These are phyloP conservation scores for Proisotoma minuta DNA, from an alignment of 2,888 invertebrate genomes.

Conservation along the genomic window DNA sequence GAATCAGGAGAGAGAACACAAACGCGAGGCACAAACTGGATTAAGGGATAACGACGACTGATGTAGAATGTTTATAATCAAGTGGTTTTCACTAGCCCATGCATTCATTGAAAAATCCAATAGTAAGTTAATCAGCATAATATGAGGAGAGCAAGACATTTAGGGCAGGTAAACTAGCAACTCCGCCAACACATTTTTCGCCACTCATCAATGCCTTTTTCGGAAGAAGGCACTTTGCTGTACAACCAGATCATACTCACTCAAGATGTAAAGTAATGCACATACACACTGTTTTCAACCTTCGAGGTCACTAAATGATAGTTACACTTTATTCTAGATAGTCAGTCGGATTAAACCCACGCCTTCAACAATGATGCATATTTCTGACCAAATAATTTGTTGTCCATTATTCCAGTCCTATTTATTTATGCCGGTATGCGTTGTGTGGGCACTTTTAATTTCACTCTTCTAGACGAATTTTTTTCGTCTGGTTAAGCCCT, in stretches of 20 bases:
- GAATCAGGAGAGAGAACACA: constrained; percentile 3
- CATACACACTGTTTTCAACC: constrained; percentile 33
- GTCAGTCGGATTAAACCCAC: constrained; percentile 45
- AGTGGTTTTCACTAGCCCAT: constrained; percentile 18
- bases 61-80: constrained; percentile 6
- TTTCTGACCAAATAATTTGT: too few species aligned
- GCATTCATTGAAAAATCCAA: background rate
- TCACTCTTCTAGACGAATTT: too few species aligned
- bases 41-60: constrained; percentile 14
- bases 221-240: constrained; percentile 25
- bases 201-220: constrained; percentile 47
- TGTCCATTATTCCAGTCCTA: too few species aligned
- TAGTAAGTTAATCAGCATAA: constrained; percentile 17
- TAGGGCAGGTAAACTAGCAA: constrained; percentile 45
- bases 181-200: constrained; percentile 47
- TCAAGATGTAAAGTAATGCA: background rate
- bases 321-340: constrained; percentile 5
- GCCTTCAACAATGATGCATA: too few species aligned
- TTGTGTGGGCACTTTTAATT: too few species aligned
- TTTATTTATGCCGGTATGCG: too few species aligned
- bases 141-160: constrained; percentile 42
- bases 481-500: too few species aligned
- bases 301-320: constrained; percentile 45
- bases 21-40: constrained; percentile 14
- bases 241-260: background rate